phyloP scores from a whole-genome alignment of 2,113 vertebrate species.

The Nothocercus nigrocapillus region DNA sequence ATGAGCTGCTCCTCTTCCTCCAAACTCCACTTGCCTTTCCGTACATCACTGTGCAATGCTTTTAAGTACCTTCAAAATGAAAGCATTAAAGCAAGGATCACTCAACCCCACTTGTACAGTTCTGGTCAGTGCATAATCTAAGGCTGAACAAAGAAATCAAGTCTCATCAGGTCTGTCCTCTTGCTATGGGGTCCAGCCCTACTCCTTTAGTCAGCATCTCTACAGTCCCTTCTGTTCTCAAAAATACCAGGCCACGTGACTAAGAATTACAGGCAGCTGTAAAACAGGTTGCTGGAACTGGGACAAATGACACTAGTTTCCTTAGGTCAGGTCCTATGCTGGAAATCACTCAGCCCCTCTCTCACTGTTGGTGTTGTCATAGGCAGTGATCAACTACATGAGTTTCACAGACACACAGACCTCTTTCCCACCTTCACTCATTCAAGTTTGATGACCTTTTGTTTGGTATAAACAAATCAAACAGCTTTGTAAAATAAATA shows the following conservation, averaged over 20 bases:
- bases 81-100: background rate
- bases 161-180: background rate
- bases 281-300: background rate
- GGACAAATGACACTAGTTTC: background rate
- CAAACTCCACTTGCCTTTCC: conserved; percentile 84
- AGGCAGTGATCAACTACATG: background rate
- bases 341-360: background rate
- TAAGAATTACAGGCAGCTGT: background rate
- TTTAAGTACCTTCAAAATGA: conserved; percentile 84
- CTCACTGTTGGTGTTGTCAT: background rate
- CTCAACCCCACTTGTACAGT: background rate
- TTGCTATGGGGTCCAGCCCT: background rate
- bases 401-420: background rate
- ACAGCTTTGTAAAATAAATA: background rate
- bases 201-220: background rate
- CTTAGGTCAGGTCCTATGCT: background rate
- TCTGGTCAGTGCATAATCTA: background rate
- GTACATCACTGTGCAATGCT: conserved; percentile 79
- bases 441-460: background rate
- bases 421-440: background rate
- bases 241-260: background rate
- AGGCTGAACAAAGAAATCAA: background rate
- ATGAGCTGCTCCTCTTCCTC: conserved; percentile 82
- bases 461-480: background rate
- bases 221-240: background rate